Evolutionary conservation across 2,888 invertebrate species (phyloP).

Genomic region (Phymatocera aterrima): DNA sequence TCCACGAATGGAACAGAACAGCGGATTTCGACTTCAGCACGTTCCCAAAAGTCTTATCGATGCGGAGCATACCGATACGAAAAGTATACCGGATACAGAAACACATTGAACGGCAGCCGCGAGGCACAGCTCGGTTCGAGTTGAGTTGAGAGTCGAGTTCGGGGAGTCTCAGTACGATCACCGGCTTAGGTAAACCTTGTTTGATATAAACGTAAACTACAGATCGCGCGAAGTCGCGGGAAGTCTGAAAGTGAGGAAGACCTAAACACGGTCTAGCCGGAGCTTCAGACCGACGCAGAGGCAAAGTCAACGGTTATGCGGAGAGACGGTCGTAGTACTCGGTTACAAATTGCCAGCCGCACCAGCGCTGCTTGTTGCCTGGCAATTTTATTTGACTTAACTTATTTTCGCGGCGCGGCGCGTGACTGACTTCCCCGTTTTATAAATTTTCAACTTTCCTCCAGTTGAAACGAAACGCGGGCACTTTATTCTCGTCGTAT

Average conservation of each 20-base stretch:
- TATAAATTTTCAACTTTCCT: neutral
- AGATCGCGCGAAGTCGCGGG: neutral
- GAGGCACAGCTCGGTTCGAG: neutral
- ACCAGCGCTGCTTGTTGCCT: neutral
- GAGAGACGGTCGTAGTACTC: conserved; percentile 6
- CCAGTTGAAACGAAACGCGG: neutral
- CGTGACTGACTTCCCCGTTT: neutral
- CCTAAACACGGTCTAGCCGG: conserved; percentile 17
- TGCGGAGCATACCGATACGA: too few relatives aligned
- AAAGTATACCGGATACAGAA: too few relatives aligned
- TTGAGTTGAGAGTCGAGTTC: conserved; percentile 5
- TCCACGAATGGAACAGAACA: too few relatives aligned
- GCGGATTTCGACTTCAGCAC: too few relatives aligned
- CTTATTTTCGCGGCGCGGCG: neutral
- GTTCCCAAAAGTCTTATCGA: too few relatives aligned
- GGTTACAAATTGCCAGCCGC: conserved; percentile 19
- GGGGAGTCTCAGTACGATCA: neutral
- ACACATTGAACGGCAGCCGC: too few relatives aligned
- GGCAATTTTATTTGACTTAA: conserved; percentile 5
- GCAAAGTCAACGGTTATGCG: conserved; percentile 16
- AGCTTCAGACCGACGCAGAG: conserved; percentile 6
- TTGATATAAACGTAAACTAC: neutral
- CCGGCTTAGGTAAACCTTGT: neutral
- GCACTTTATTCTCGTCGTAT: neutral
- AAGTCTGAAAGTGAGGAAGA: conserved; percentile 15